Percentiles rank a stretch among this genome's conserved stretches.
Evolutionary conservation across 2,113 vertebrate genomes (phyloP).

Genomic region (Ceyx cyanopectus): DNA sequence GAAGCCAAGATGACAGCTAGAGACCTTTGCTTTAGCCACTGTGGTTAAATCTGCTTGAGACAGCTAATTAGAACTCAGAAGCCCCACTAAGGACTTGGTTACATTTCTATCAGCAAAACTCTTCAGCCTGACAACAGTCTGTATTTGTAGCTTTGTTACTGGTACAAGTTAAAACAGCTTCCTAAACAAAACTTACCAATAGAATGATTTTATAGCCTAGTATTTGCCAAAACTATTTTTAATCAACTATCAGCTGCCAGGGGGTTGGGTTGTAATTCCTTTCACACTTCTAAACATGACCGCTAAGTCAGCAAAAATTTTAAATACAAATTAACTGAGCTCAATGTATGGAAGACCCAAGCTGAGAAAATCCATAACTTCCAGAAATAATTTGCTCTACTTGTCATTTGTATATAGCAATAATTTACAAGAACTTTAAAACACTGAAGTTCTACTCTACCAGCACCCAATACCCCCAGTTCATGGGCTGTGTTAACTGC

Average conservation of each 20-base stretch:
- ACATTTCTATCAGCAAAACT: neutral
- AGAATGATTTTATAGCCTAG: neutral
- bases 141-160: neutral
- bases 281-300: neutral
- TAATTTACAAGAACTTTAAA: neutral
- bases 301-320: neutral
- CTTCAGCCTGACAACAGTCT: constrained; percentile 39
- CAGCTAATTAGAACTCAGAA: neutral
- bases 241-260: neutral
- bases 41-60: neutral
- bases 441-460: neutral
- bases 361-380: neutral
- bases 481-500: neutral
- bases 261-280: neutral
- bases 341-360: neutral
- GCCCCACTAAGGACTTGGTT: neutral
- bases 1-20: neutral
- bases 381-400: neutral
- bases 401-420: neutral
- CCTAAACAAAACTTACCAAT: neutral
- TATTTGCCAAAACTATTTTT: constrained; percentile 1
- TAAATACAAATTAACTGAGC: neutral
- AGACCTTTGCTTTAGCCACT: neutral
- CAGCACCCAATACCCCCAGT: neutral
- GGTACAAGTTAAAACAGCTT: neutral